Evolutionary conservation across 2,888 invertebrate species (phyloP), one percentile per base, ranked within the genome.

Genomic region (Heteromurus nitidus): DNA sequence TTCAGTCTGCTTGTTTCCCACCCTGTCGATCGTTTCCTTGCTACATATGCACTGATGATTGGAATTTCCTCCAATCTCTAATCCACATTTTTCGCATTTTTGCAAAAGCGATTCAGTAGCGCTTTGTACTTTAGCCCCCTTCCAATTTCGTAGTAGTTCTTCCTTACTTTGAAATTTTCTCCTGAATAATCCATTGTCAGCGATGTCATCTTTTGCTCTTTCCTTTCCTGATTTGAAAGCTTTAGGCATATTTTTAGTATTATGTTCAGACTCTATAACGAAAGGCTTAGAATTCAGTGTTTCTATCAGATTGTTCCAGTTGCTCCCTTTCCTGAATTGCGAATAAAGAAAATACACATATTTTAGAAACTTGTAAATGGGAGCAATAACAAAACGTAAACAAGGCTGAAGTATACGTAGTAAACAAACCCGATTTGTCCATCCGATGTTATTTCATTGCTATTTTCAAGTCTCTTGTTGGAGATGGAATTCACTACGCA

Each of bases 131-230:
- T 68, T 2, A 9, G 3, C 13, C 18, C 55, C 67, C 0, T 31
- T 50, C 26, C 60, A 53, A 18, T 53, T 69, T 3, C 31, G 60
- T 13, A 77, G 62, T 13, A 77, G 22, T 60, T 69, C 62, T 22
- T 31, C 42, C 18, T 70, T 69, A 3, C 26, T 62, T 50, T 50
- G 64, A 53, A 60, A 75, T 18, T 75, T 75, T 16, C 75, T 18
- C 7, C 24, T 53, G 36, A 55, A 55, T 5, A 55, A 22, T 22
- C 22, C 55, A 55, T 55, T 22, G 2, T 55, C 55, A n/a, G n/a
- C n/a, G n/a, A n/a, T n/a, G n/a, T n/a, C n/a, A n/a, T n/a, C n/a
- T n/a, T n/a, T n/a, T n/a, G n/a, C n/a, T n/a, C n/a, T n/a, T n/a
- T n/a, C 7, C 36, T 36, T 36, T 7, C 13, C 13, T 9, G 9